These are phyloP conservation scores for Hypomesus transpacificus DNA, from an alignment of 2,113 vertebrate genomes.

Conservation along the genomic window DNA sequence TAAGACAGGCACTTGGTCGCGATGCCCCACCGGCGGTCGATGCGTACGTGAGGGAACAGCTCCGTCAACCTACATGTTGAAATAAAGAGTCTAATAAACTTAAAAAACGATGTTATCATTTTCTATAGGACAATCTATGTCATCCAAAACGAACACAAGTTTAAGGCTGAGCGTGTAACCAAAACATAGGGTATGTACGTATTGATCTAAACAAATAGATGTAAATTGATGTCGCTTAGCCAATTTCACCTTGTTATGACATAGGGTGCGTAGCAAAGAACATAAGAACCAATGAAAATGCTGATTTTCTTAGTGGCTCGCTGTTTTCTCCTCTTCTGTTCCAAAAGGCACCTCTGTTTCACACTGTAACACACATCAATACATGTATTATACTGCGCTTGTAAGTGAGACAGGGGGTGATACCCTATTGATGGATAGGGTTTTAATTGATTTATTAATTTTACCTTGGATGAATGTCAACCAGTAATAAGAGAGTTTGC, in stretches of 20 bases:
- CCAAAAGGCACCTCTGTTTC: constrained; percentile 73
- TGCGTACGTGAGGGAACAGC: constrained; percentile 69
- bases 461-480: constrained; percentile 79
- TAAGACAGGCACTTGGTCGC: constrained; percentile 76
- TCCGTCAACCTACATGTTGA: constrained; percentile 73
- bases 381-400: too few species aligned
- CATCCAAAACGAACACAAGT: too few species aligned
- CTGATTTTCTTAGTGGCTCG: constrained; percentile 76
- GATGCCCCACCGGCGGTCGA: constrained; percentile 74
- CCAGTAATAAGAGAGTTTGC: constrained; percentile 76
- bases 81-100: constrained; percentile 33
- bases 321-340: constrained; percentile 73
- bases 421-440: too few species aligned
- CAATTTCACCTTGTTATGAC: constrained; percentile 76
- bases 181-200: not conserved
- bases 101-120: too few species aligned
- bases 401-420: too few species aligned
- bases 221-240: too few species aligned
- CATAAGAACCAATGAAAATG: constrained; percentile 79
- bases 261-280: constrained; percentile 78
- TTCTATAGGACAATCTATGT: too few species aligned
- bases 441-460: not conserved
- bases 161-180: not conserved
- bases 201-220: not conserved
- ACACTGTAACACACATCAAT: constrained; percentile 57